Conservation (phyloP, 2,797 vertebrate species). For the Gambelia wislizenii region DNA sequence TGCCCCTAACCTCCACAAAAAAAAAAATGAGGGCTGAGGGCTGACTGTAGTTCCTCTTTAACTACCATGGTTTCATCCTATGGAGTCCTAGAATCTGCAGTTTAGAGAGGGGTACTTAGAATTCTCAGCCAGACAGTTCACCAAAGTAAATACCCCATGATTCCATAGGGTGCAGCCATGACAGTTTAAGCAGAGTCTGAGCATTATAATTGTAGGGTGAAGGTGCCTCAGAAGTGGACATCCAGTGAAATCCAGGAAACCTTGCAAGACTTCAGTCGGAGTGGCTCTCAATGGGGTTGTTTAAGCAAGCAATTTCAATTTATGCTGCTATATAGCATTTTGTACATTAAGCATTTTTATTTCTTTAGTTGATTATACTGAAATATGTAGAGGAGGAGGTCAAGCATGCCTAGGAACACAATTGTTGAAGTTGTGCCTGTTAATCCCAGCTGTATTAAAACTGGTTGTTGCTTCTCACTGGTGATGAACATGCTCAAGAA, state of each 20-base stretch:
- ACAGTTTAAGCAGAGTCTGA: no score
- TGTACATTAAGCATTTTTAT: background rate
- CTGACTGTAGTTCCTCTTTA: no score
- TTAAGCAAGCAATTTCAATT: background rate
- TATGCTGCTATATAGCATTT: background rate
- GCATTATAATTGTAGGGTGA: no score
- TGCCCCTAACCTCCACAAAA: no score
- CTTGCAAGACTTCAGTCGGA: background rate
- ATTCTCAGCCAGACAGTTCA: no score
- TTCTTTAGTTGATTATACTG: background rate
- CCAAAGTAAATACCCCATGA: no score
- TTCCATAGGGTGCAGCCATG: no score
- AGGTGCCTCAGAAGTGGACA: no score
- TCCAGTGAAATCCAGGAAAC: background rate
- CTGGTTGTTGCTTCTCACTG: background rate
- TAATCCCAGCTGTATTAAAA: background rate
- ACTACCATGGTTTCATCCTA: no score
- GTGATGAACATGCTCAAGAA: background rate
- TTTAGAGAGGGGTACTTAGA: no score
- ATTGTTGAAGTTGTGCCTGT: background rate
- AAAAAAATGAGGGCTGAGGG: no score
- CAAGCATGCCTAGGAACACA: background rate
- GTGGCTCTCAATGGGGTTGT: background rate
- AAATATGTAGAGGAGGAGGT: background rate
- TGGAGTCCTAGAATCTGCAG: no score